A percentile compares a stretch with the other conserved stretches of the same genome.
Conservation (phyloP, 1,140 invertebrate genomes). For the Temnothorax curvispinosus region DNA sequence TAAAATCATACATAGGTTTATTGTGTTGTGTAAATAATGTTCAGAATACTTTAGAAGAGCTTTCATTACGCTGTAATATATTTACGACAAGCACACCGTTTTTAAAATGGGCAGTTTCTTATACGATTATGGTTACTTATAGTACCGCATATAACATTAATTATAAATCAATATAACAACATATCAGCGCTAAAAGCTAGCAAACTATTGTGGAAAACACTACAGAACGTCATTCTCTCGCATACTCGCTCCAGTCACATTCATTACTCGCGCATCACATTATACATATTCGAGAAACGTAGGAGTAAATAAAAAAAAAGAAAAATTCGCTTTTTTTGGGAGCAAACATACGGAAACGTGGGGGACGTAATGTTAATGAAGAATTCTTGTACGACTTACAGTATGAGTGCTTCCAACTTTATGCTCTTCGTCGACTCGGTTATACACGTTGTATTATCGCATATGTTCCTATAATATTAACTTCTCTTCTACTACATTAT, state of each 20-base stretch:
- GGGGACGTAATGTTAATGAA: not conserved
- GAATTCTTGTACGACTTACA: not conserved
- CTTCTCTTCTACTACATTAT: constrained; percentile 63
- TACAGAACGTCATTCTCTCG: constrained; percentile 53
- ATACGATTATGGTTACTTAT: constrained; percentile 15
- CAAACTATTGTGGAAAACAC: constrained; percentile 65
- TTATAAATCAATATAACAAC: constrained; percentile 70
- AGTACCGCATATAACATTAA: constrained; percentile 61
- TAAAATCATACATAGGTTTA: constrained; percentile 1
- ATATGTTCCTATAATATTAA: constrained; percentile 33
- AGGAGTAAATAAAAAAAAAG: constrained; percentile 53
- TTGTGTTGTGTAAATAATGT: constrained; percentile 12
- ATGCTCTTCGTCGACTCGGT: constrained; percentile 5
- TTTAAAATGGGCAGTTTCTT: constrained; percentile 32
- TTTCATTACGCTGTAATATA: constrained; percentile 19
- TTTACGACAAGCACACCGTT: constrained; percentile 41
- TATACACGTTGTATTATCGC: constrained; percentile 31
- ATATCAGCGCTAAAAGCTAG: constrained; percentile 65
- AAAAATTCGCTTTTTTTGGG: constrained; percentile 19
- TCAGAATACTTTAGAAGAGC: constrained; percentile 15
- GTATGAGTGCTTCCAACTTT: constrained; percentile 58
- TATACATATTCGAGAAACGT: constrained; percentile 44
- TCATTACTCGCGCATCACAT: constrained; percentile 47
- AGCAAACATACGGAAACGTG: constrained; percentile 56
- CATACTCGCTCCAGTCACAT: constrained; percentile 44